These are phyloP conservation scores for Champsocephalus esox DNA, from an alignment of 2,797 vertebrate species.

Conservation along the genomic window DNA sequence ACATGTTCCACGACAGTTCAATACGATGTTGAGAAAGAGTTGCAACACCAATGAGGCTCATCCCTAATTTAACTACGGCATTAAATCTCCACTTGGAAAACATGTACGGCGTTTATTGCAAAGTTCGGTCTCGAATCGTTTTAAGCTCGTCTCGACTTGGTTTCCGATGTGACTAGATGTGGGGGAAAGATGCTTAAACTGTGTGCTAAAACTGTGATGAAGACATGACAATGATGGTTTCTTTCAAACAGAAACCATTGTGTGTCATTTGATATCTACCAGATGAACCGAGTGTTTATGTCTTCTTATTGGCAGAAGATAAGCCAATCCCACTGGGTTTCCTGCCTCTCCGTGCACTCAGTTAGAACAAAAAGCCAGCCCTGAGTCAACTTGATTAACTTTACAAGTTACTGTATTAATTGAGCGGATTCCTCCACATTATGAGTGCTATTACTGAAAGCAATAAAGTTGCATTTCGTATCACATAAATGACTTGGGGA, in stretches of 20 bases:
- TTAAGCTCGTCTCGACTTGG: conserved; percentile 17
- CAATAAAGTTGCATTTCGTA: conserved; percentile 76
- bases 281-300: conserved; percentile 14
- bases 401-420: conserved; percentile 76
- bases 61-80: conserved; percentile 44
- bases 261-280: conserved; percentile 32
- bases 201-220: conserved; percentile 14
- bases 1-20: conserved; percentile 55
- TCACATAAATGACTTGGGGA: conserved; percentile 68
- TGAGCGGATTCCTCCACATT: conserved; percentile 72
- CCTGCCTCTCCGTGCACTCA: conserved; percentile 4
- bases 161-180: conserved; percentile 19
- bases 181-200: conserved; percentile 6
- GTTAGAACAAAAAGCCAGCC: neutral
- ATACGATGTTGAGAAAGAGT: conserved; percentile 59
- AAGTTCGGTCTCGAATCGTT: conserved; percentile 26
- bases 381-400: conserved; percentile 64
- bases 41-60: conserved; percentile 44
- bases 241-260: conserved; percentile 33
- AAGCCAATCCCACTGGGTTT: conserved; percentile 30
- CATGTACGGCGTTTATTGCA: conserved; percentile 8
- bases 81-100: conserved; percentile 47
- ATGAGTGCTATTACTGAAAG: conserved; percentile 76
- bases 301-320: conserved; percentile 48
- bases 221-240: conserved; percentile 1